These are phyloP conservation scores for Bombyx mori DNA, from an alignment of 1,140 invertebrate species.

Conservation along the genomic window ASM3026992v2 NC_085127.1:8481501-8482000, in stretches of 20 bases:
- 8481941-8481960: too few species aligned
- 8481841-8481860: background rate
- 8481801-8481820: conserved; percentile 4
- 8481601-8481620: conserved; percentile 26
- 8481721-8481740: conserved; percentile 7
- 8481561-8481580: conserved; percentile 19
- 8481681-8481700: conserved; percentile 2
- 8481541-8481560: conserved; percentile 31
- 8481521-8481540: conserved; percentile 21
- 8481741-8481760: conserved; percentile 7
- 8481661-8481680: conserved; percentile 13
- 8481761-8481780: conserved; percentile 5
- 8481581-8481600: conserved; percentile 17
- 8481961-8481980: too few species aligned
- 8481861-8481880: conserved; percentile 24
- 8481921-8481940: too few species aligned
- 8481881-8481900: conserved; percentile 10
- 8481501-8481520: conserved; percentile 19
- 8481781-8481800: background rate
- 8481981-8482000: too few species aligned
- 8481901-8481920: background rate
- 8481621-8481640: conserved; percentile 33
- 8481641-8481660: conserved; percentile 17
- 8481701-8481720: too few species aligned
- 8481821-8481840: conserved; percentile 3